phyloP scores from a whole-genome alignment of 1,140 invertebrate genomes.

The Phthorimaea operculella region DNA sequence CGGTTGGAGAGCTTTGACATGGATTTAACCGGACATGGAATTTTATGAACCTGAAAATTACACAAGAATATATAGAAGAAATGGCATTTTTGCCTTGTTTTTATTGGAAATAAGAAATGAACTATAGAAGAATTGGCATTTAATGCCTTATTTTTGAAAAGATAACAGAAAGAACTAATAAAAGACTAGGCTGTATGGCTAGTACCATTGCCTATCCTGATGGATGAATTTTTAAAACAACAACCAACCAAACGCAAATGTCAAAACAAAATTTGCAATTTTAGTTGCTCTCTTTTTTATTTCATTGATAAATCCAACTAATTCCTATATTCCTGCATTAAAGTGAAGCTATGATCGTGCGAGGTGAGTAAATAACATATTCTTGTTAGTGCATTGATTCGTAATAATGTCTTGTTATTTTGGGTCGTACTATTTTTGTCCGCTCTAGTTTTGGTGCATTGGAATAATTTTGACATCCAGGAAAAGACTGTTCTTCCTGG shows the following conservation, averaged over 20 bases:
- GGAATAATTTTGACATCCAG: constrained; percentile 56
- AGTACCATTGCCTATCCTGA: too few relatives aligned
- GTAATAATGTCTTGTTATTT: constrained; percentile 41
- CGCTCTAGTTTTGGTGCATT: constrained; percentile 58
- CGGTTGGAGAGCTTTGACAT: too few relatives aligned
- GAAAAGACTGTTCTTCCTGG: constrained; percentile 51
- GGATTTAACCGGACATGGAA: too few relatives aligned
- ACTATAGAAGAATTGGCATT: too few relatives aligned
- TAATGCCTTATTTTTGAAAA: too few relatives aligned
- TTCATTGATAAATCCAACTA: constrained; percentile 10
- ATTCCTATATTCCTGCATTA: not conserved
- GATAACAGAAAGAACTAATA: too few relatives aligned
- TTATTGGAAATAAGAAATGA: too few relatives aligned
- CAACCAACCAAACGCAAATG: constrained; percentile 29
- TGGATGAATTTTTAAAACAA: too few relatives aligned
- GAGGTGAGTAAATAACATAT: constrained; percentile 7
- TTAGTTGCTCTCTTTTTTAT: constrained; percentile 42
- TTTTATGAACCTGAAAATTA: too few relatives aligned
- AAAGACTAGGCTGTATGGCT: too few relatives aligned
- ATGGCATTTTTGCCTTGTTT: too few relatives aligned
- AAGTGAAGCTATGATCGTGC: not conserved
- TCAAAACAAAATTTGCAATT: constrained; percentile 54
- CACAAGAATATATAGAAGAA: too few relatives aligned
- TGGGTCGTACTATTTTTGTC: constrained; percentile 65
- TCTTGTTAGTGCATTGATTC: constrained; percentile 15